These are phyloP conservation scores for Drosophila aldrichi DNA, from an alignment of 2,888 invertebrate genomes.

Conservation along the genomic window DNA sequence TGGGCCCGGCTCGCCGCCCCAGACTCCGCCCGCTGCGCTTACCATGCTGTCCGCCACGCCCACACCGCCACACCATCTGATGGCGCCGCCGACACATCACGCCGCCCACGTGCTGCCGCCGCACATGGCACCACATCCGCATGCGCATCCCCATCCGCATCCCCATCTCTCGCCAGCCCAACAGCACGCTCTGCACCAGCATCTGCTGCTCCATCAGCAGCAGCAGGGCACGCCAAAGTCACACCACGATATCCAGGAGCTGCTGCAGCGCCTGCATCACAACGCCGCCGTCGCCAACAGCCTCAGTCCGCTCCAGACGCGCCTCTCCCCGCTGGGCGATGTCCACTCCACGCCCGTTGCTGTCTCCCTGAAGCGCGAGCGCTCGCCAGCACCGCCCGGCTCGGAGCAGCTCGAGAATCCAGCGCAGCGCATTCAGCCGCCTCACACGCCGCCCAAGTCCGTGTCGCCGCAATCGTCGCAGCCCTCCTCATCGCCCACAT, in stretches of 20 bases:
- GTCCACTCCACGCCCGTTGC: constrained; percentile 40
- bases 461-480: constrained; percentile 83
- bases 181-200: constrained; percentile 82
- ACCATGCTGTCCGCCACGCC: constrained; percentile 62
- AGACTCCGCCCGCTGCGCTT: constrained; percentile 75
- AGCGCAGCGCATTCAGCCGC: constrained; percentile 83
- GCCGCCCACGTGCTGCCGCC: constrained; percentile 54
- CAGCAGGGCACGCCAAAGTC: constrained; percentile 75
- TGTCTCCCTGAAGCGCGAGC: constrained; percentile 81
- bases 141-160: constrained; percentile 56
- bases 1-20: constrained; percentile 81
- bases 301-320: constrained; percentile 79
- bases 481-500: constrained; percentile 76
- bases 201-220: constrained; percentile 75
- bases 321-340: constrained; percentile 70
- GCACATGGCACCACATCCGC: constrained; percentile 66
- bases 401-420: constrained; percentile 81
- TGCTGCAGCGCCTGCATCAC: constrained; percentile 83
- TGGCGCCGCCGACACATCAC: constrained; percentile 69
- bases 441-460: constrained; percentile 84
- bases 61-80: constrained; percentile 67
- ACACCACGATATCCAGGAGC: constrained; percentile 83
- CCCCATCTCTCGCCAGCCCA: constrained; percentile 76
- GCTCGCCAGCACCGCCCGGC: constrained; percentile 80
- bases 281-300: constrained; percentile 81